phyloP scores from a whole-genome alignment of 2,888 invertebrate species.

The Entomobrya multifasciata region DNA sequence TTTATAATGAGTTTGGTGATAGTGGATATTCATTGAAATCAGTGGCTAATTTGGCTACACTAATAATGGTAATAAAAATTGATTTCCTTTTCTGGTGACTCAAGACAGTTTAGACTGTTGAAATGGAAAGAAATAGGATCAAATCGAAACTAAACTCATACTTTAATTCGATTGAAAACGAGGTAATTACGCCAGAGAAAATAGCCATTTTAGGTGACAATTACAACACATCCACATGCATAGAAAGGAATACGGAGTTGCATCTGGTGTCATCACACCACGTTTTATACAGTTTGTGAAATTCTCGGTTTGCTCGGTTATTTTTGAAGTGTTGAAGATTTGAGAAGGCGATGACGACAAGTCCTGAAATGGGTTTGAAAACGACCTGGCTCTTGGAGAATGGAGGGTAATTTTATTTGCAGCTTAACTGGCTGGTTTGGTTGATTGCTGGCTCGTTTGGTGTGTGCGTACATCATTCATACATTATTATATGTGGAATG shows the following conservation, averaged over 20 bases:
- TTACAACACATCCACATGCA: not conserved
- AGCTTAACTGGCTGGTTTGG: not conserved
- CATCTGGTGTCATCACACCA: constrained; percentile 5
- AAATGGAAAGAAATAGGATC: too few relatives aligned
- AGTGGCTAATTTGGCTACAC: constrained; percentile 55
- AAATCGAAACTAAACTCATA: not conserved
- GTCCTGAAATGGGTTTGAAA: not conserved
- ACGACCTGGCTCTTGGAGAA: not conserved
- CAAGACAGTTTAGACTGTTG: not conserved
- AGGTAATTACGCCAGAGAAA: not conserved
- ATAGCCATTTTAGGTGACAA: not conserved
- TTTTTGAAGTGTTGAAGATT: not conserved
- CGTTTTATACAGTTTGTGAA: not conserved
- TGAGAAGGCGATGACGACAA: not conserved
- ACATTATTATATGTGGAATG: too few relatives aligned
- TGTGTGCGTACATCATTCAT: not conserved
- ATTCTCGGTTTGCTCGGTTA: not conserved
- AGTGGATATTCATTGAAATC: not conserved
- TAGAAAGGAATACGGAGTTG: not conserved
- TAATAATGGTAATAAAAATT: constrained; percentile 55
- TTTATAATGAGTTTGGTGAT: constrained; percentile 11
- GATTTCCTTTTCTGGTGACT: constrained; percentile 28
- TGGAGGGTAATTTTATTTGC: constrained; percentile 1
- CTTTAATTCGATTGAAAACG: constrained; percentile 19
- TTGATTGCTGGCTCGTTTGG: not conserved